Evolutionary conservation across 2,888 invertebrate species (phyloP), one percentile per base, ranked within the genome.

Genomic region (Campaea margaritaria): DNA sequence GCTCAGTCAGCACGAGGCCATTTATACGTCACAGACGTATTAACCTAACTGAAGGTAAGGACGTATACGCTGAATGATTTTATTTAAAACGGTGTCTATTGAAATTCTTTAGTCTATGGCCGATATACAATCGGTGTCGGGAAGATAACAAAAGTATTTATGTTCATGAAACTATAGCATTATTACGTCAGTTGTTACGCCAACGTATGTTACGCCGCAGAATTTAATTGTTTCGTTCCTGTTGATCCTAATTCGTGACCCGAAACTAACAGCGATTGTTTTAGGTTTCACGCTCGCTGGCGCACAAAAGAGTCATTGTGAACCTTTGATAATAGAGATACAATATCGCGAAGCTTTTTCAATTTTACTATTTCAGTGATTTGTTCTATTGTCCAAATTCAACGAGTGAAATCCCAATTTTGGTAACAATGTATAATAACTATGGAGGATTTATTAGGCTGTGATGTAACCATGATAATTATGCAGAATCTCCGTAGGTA

Each of bases 131-230:
- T 82, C 74, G 75, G 80, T 73, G 75, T 75, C 73, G 67, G 60
- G 58, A 73, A 81, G 86, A 86, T 85, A 85, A 79, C 82, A 72
- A 68, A 58, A 68, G 75, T 79, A 85, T 85, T 85, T 85, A 85
- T 85, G 79, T 74, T 74, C 72, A 79, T 83, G 78, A 83, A 77
- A 83, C 78, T 82, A 79, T 82, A 79, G 76, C 73, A 74, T 70
- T 64, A 74, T 45, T 43, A 28, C 11, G 27, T 43, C 43, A 14
- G 13, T 10, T 14, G 49, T 38, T 38, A 44, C 27, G 36, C 21
- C 38, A 46, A 69, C 62, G 62, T 67, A 67, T 21, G 42, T n/a
- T 15, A 15, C 47, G 31, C 14, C 14, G 67, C 58, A 69, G 69
- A 74, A 60, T 58, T 44, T 57, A 49, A 52, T 45, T 44, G 49